Base-by-base conservation (phyloP, 2,888 invertebrate genomes). In the Apoderus coryli region DNA sequence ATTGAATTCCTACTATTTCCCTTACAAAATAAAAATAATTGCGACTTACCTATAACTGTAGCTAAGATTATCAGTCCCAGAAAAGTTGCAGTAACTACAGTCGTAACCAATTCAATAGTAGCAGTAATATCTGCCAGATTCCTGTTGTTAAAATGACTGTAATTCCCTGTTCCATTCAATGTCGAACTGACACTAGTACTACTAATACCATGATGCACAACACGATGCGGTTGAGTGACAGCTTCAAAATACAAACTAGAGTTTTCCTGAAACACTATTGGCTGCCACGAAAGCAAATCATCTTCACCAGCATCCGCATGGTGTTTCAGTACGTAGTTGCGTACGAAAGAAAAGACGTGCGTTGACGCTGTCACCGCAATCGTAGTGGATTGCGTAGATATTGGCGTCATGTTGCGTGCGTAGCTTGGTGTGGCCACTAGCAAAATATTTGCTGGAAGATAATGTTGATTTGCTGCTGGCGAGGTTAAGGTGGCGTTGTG, bases 61-160 rank as follows among this genome's bases (percentile, higher is more conserved):
- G 71, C 67, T 42, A 72, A 54, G 42, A 72, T 71, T 38, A 72
- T 65, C 44, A 71, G 55, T 37, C 70, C 72, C 39, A 72, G 60
- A 19, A 67, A 49, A 31, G 69, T 54, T 15, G 69, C 70, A 43
- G 68, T 72, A 43, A 59, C 62, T 33, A 76, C 70, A 51, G 71
- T 71, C 37, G 71, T 66, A 37, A 72, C 57, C 45, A 76, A 61
- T 36, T 64, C 41, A 25, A 50, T 41, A 7, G 47, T 45, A 10
- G 38, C 43, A 26, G 46, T 44, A 11, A 39, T 23, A 7, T 34
- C 36, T n/a, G 28, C 34, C 9, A 32, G 15, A 48, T 61, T 61
- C 53, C 59, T 57, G 57, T 44, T 46, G 4, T 37, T 40, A 27
- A 34, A 31, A 32, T 27, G 31, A 15, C 34, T 40, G 7, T 25